These are phyloP conservation scores for Neolamprologus caudopunctatus DNA, from an alignment of 2,113 vertebrate species.

Conservation along the genomic window DNA sequence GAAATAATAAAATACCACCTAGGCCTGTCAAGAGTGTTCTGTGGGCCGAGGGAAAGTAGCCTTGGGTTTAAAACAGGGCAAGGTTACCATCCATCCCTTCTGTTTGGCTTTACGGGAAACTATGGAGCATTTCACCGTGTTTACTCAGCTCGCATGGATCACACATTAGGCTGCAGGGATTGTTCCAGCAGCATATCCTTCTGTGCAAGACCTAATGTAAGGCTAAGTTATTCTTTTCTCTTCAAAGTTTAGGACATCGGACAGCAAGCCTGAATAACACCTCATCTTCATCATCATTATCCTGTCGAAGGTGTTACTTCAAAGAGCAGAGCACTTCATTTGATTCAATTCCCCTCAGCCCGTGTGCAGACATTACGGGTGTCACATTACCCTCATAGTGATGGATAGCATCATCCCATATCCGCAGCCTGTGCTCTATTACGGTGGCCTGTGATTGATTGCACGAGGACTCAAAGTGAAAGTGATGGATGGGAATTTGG, in stretches of 20 bases:
- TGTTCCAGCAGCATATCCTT: neutral
- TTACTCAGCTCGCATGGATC: neutral
- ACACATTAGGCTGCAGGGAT: neutral
- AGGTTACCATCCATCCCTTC: conserved; percentile 32
- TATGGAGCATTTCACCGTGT: neutral
- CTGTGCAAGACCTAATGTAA: neutral
- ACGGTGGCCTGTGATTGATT: conserved; percentile 38
- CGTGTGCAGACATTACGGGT: conserved; percentile 13
- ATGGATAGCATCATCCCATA: conserved; percentile 37
- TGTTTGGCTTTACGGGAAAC: conserved; percentile 47
- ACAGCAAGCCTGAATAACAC: neutral
- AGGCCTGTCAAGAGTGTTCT: conserved; percentile 53
- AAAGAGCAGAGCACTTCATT: conserved; percentile 47
- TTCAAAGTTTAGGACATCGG: neutral
- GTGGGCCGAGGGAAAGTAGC: conserved; percentile 47
- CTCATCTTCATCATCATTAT: conserved; percentile 33
- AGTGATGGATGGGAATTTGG: conserved; percentile 43
- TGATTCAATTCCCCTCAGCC: neutral
- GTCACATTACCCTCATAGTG: conserved; percentile 43
- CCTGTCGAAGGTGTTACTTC: conserved; percentile 21
- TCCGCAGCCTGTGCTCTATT: conserved; percentile 20
- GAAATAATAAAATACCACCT: conserved; percentile 73
- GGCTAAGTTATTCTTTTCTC: neutral
- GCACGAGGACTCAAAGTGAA: conserved; percentile 1
- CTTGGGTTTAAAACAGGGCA: conserved; percentile 46